Evolutionary conservation across 2,888 invertebrate genomes (phyloP).

Genomic region (Drosophila melanosoma): DNA sequence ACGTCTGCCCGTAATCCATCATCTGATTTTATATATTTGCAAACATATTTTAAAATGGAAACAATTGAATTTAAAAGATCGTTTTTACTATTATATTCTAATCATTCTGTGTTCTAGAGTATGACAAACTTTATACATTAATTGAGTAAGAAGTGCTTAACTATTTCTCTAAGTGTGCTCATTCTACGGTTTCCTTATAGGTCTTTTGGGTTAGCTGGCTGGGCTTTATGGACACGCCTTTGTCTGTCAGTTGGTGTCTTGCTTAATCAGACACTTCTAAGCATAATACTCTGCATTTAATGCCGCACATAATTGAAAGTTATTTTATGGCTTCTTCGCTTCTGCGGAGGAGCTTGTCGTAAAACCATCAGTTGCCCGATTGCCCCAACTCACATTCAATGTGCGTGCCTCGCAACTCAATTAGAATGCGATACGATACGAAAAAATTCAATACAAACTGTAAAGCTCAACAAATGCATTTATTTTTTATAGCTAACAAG

Average conservation of each 20-base stretch:
- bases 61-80: neutral
- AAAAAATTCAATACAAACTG: constrained; percentile 28
- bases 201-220: constrained; percentile 31
- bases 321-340: constrained; percentile 71
- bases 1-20: neutral
- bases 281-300: constrained; percentile 46
- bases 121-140: neutral
- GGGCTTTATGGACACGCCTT: constrained; percentile 60
- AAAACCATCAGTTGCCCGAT: constrained; percentile 50
- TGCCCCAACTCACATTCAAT: constrained; percentile 39
- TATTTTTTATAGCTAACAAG: neutral
- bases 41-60: neutral
- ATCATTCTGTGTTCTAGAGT: neutral
- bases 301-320: constrained; percentile 74
- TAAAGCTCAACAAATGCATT: constrained; percentile 54
- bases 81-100: neutral
- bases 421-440: constrained; percentile 53
- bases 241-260: constrained; percentile 3
- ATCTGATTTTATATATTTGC: neutral
- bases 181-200: constrained; percentile 47
- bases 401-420: constrained; percentile 69
- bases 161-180: constrained; percentile 16
- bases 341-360: constrained; percentile 39
- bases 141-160: neutral
- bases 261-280: constrained; percentile 50